phyloP scores from a whole-genome alignment of 2,797 vertebrate species.

The Sarcoramphus papa region DNA sequence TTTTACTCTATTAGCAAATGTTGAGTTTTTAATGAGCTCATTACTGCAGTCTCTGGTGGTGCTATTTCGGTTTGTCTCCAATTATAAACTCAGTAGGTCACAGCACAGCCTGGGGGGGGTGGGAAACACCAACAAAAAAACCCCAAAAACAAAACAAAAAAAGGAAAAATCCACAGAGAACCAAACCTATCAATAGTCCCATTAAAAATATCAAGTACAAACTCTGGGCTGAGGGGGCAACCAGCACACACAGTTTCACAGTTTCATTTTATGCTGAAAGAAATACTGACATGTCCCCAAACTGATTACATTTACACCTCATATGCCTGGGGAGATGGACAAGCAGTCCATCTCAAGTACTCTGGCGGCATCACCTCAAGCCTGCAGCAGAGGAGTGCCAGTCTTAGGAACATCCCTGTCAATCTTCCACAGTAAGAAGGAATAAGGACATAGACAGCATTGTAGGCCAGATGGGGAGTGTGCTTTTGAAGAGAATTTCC shows the following conservation, averaged over 20 bases:
- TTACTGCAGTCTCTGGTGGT: not conserved
- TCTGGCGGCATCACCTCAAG: not conserved
- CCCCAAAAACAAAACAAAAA: not conserved
- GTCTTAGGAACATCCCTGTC: not conserved
- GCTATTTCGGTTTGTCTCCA: not conserved
- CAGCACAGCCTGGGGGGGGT: not conserved
- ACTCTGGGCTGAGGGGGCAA: not conserved
- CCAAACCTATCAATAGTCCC: not conserved
- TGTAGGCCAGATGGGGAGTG: not conserved
- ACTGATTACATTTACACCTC: not conserved
- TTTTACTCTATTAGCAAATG: not conserved
- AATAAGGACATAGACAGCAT: not conserved
- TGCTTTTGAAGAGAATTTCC: not conserved
- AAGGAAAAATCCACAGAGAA: not conserved
- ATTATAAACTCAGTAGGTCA: conserved; percentile 20
- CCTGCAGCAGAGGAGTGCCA: not conserved
- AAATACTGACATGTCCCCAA: not conserved
- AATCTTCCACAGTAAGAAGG: not conserved
- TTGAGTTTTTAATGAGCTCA: not conserved
- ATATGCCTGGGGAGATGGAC: not conserved
- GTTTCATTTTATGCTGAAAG: not conserved
- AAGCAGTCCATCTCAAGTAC: not conserved
- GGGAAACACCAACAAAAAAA: too few species aligned
- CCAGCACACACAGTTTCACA: not conserved
- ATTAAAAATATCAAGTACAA: not conserved